A percentile compares a stretch with the other conserved stretches of the same genome.
phyloP scores from a whole-genome alignment of 2,888 invertebrate genomes.

The Notodonta dromedarius region DNA sequence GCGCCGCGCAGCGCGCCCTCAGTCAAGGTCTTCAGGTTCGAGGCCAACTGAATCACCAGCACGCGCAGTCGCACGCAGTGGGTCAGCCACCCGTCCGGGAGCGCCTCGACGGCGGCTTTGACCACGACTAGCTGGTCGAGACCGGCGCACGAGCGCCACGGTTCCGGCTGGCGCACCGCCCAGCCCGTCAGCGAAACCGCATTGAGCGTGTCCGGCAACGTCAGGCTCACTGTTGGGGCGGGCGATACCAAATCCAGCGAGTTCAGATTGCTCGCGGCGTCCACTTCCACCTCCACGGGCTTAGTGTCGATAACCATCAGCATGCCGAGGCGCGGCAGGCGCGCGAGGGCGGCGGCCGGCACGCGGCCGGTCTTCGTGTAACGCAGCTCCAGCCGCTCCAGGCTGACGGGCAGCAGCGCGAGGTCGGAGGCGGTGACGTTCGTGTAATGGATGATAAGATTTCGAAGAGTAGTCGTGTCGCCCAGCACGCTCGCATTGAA shows the following conservation, averaged over 20 bases:
- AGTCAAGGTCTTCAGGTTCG: conserved; percentile 13
- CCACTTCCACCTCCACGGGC: too few relatives aligned
- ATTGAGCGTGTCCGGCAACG: conserved; percentile 10
- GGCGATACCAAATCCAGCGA: conserved; percentile 3
- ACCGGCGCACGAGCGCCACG: background rate
- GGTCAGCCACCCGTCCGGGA: conserved; percentile 16
- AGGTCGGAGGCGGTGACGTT: background rate
- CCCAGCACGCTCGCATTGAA: conserved; percentile 4
- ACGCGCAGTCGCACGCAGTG: conserved; percentile 11
- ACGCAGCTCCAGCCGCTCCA: background rate
- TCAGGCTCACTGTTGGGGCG: conserved; percentile 3
- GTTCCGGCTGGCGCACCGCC: background rate
- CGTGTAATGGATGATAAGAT: background rate
- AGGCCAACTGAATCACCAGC: conserved; percentile 7
- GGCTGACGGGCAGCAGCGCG: conserved; percentile 2
- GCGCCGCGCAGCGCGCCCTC: conserved; percentile 13
- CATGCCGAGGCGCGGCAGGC: background rate
- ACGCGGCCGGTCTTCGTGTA: background rate
- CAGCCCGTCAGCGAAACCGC: conserved; percentile 11
- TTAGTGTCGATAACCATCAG: too few relatives aligned
- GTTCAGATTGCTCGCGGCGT: background rate
- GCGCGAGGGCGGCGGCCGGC: conserved; percentile 9
- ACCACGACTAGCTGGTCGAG: background rate
- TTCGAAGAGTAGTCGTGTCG: conserved; percentile 13
- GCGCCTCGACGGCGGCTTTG: background rate